Percentiles rank a stretch among this genome's conserved stretches.
These are phyloP conservation scores for Lepus timidus DNA, from an alignment of 2,113 vertebrate genomes.

Conservation along the genomic window DNA sequence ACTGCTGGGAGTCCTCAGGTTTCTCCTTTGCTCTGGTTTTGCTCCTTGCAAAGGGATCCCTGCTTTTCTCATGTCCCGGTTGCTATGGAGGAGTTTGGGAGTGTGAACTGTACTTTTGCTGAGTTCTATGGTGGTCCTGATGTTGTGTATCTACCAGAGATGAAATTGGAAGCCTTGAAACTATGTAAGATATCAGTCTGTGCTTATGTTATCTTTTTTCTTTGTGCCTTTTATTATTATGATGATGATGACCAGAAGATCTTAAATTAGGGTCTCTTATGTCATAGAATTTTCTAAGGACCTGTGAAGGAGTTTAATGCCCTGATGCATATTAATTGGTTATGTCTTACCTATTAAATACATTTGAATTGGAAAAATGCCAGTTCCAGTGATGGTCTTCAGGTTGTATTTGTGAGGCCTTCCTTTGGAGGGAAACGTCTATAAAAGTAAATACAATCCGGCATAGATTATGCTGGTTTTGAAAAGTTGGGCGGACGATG, in stretches of 20 bases:
- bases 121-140: background rate
- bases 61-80: background rate
- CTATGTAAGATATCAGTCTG: background rate
- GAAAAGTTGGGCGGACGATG: background rate
- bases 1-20: background rate
- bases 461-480: background rate
- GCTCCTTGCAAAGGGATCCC: background rate
- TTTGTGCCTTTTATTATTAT: constrained; percentile 4
- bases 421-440: background rate
- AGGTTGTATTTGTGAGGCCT: background rate
- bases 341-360: constrained; percentile 30
- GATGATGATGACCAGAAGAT: background rate
- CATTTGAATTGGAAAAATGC: background rate
- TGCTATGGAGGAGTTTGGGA: background rate
- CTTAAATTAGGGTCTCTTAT: background rate
- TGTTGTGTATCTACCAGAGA: background rate
- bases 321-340: background rate
- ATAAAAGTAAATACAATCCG: background rate
- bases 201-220: background rate
- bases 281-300: background rate
- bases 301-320: background rate
- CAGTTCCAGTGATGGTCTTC: background rate
- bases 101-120: background rate
- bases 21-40: background rate
- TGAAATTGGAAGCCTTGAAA: background rate